Conservation (phyloP, 2,797 vertebrate species). For the Anomalospiza imberbis region DNA sequence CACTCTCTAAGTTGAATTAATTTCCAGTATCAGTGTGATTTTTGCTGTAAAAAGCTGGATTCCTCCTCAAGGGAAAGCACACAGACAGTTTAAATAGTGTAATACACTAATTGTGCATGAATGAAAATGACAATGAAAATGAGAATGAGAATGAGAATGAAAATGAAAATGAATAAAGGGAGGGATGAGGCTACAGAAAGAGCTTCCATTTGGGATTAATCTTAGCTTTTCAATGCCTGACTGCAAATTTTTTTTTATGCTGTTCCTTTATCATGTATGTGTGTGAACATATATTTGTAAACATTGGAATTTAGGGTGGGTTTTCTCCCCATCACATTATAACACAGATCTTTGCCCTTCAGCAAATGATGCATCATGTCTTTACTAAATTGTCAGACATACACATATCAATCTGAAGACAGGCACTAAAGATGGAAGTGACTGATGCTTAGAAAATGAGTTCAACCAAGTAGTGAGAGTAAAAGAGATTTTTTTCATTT, state of each 20-base stretch:
- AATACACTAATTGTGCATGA: not conserved
- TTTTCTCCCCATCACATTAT: not conserved
- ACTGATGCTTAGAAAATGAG: not conserved
- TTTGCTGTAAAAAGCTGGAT: not conserved
- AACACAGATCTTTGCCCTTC: not conserved
- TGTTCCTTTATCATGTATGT: not conserved
- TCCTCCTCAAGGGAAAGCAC: not conserved
- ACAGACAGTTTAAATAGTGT: not conserved
- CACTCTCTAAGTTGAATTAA: not conserved
- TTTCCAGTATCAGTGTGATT: not conserved
- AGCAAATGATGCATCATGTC: not conserved
- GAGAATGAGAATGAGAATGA: not conserved
- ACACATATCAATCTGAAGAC: not conserved
- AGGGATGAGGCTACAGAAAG: not conserved
- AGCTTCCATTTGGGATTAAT: not conserved
- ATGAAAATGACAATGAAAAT: not conserved
- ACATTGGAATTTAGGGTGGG: not conserved
- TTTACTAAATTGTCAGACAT: not conserved
- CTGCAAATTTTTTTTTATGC: not conserved
- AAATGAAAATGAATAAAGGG: not conserved
- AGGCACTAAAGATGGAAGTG: not conserved
- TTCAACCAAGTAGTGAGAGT: not conserved
- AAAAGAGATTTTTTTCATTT: not conserved
- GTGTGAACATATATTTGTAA: not conserved
- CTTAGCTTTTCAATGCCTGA: not conserved